These are phyloP conservation scores for Drosophila nannoptera DNA, from an alignment of 1,140 invertebrate genomes.

Conservation along the genomic window DNA sequence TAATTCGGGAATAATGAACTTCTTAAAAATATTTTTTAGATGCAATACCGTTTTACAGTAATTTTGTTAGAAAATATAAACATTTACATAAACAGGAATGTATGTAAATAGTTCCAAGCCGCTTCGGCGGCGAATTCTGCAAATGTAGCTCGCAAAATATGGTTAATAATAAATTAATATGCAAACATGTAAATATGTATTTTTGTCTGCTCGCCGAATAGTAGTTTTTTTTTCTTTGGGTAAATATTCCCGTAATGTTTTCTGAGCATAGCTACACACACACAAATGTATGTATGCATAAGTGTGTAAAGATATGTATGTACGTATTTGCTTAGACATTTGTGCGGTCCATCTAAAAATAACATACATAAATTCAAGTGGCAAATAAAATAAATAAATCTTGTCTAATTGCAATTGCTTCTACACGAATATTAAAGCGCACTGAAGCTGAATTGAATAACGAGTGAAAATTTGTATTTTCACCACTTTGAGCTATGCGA, in stretches of 20 bases:
- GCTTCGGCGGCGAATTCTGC: slow-evolving; percentile 29
- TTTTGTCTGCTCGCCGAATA: neutral
- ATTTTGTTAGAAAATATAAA: neutral
- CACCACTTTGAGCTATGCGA: neutral
- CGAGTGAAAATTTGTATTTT: neutral
- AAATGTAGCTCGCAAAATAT: slow-evolving; percentile 11
- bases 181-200: slow-evolving; percentile 2
- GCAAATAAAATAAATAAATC: slow-evolving; percentile 33
- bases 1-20: neutral
- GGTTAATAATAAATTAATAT: slow-evolving; percentile 9
- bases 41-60: no score
- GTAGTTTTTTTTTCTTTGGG: neutral
- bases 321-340: neutral
- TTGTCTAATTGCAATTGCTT: slow-evolving; percentile 24
- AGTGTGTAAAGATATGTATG: neutral
- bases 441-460: neutral
- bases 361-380: slow-evolving; percentile 24
- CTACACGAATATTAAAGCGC: neutral
- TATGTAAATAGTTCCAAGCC: slow-evolving; percentile 2
- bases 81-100: neutral
- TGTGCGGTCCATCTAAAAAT: slow-evolving; percentile 30
- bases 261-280: slow-evolving; percentile 16
- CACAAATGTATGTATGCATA: slow-evolving; percentile 9
- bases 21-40: neutral
- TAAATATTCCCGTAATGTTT: neutral